Base-by-base conservation (phyloP, 2,888 invertebrate species). In the Drosophila lutescens region DNA sequence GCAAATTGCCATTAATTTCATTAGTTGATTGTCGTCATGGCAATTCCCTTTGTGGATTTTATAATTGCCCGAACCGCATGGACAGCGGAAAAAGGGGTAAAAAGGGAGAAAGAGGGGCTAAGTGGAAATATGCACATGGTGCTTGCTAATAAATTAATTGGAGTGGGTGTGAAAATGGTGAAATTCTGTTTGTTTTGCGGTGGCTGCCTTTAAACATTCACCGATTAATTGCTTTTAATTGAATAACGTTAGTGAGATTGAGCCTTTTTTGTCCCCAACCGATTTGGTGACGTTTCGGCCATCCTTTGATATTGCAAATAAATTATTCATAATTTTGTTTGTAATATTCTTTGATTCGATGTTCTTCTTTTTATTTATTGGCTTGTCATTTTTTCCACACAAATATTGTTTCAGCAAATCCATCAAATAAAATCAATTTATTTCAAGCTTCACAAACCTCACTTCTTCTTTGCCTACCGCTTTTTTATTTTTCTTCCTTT, bases 1-100 rank as follows among this genome's bases (percentile, higher is more conserved):
- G 58, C 53, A 56, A 78, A 78, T 74, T 69, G 59, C 38, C 59
- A 58, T 70, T 87, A 77, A 84, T 77, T 82, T 59, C 67, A 86
- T 86, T 74, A 74, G 73, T 49, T 66, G 47, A 73, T 66, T 59
- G 62, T 47, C 65, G 60, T 73, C 73, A 61, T 61, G 70, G 56
- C 44, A 50, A 56, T 59, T 43, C 68, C 74, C 78, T 59, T 74
- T 69, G 74, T 56, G 69, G 49, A 49, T 50, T 60, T 77, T 44
- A 56, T 62, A 74, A 80, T 79, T 79, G 49, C 32, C 60, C 49
- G 13, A 65, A 61, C 58, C 63, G 34, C 72, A 54, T 4, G 51
- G 51, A 15, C 15, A 26, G 12, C 32, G 15, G 30, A 41, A 38
- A 71, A 47, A 32, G 40, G 20, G 30, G 30, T 15, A 32, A 40